Evolutionary conservation across 2,797 vertebrate species (phyloP).

Genomic region (Pseudochirops cupreus): DNA sequence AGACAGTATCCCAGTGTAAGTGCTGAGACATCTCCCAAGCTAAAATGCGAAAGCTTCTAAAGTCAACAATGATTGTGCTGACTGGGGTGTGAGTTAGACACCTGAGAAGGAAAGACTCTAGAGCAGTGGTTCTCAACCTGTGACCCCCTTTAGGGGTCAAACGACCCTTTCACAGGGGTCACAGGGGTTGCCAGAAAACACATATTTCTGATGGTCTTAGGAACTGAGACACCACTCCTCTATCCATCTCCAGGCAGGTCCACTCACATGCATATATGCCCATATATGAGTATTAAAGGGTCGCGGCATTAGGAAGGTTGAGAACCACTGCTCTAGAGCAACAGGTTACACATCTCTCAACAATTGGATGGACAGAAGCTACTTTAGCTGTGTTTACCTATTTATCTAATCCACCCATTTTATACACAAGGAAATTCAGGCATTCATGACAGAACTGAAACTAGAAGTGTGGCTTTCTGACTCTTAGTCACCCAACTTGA

Average conservation of each 20-base stretch:
- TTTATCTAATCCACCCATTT: not conserved
- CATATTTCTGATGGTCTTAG: too few species aligned
- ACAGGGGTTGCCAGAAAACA: too few species aligned
- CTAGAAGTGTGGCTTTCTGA: not conserved
- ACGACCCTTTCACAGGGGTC: too few species aligned
- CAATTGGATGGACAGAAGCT: not conserved
- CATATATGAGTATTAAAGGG: too few species aligned
- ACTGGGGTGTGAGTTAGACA: not conserved
- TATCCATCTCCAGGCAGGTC: too few species aligned
- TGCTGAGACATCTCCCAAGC: slow-evolving; percentile 1
- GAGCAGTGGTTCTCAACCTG: not conserved
- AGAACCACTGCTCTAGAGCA: not conserved
- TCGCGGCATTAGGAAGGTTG: too few species aligned
- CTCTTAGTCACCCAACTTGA: not conserved
- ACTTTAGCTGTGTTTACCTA: not conserved
- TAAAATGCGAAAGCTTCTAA: not conserved
- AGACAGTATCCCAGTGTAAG: not conserved
- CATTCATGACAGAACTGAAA: not conserved
- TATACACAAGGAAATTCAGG: not conserved
- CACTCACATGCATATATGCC: too few species aligned
- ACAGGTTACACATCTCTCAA: not conserved
- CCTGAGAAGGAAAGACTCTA: not conserved
- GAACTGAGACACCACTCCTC: too few species aligned
- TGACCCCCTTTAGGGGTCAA: too few species aligned
- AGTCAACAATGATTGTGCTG: not conserved